Evolutionary conservation across 2,113 vertebrate species (phyloP).

Genomic region (Limnothrissa miodon): DNA sequence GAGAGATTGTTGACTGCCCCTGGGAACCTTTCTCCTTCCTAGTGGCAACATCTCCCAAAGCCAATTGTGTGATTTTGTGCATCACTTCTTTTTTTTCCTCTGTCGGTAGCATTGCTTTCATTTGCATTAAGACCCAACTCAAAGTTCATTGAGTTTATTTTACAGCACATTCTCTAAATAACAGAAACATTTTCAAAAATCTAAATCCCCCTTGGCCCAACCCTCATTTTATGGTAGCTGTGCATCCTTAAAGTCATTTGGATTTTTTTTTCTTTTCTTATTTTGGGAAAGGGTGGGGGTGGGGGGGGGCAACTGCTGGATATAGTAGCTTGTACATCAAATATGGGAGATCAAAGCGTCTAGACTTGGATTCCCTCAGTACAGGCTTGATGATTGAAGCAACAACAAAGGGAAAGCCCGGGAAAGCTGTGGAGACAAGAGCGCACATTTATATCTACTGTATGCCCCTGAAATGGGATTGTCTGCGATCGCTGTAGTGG

Average conservation of each 20-base stretch:
- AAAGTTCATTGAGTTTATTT: not conserved
- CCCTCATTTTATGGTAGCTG: not conserved
- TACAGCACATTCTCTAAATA: not conserved
- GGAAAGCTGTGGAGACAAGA: not conserved
- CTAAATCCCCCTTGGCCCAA: not conserved
- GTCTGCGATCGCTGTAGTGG: not conserved
- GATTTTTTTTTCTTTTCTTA: too few relatives aligned
- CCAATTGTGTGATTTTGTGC: not conserved
- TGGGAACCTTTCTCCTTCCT: not conserved
- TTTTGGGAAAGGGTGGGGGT: too few relatives aligned
- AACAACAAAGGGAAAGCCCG: not conserved
- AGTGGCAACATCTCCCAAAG: not conserved
- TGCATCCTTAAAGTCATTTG: not conserved
- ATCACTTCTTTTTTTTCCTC: not conserved
- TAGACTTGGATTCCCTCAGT: not conserved
- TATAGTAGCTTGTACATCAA: not conserved
- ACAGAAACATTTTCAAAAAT: not conserved
- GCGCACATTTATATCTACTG: not conserved
- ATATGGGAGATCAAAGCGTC: slow-evolving; percentile 6
- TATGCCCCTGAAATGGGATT: not conserved
- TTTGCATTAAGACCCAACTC: not conserved
- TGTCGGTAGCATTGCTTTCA: not conserved
- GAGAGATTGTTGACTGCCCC: not conserved
- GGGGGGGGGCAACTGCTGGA: not conserved
- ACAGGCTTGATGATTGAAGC: not conserved